phyloP scores from a whole-genome alignment of 1,140 invertebrate species.

The Micrasema longulum region DNA sequence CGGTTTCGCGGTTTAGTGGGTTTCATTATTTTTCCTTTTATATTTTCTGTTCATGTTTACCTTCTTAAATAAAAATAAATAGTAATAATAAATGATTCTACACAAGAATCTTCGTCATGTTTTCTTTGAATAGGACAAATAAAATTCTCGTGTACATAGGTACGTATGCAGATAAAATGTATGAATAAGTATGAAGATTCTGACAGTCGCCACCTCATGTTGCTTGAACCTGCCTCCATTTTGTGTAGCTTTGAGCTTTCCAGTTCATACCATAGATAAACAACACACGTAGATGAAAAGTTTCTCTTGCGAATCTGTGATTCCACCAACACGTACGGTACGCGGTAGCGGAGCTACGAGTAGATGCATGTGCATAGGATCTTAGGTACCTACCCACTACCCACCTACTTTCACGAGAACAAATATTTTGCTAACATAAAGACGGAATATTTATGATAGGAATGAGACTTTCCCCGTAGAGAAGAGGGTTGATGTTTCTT shows the following conservation, averaged over 20 bases:
- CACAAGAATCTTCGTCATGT: no score
- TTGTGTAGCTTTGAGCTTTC: conserved; percentile 24
- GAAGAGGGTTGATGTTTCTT: no score
- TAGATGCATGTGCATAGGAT: no score
- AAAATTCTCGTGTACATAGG: no score
- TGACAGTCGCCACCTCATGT: conserved; percentile 14
- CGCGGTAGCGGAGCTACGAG: no score
- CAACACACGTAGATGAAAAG: conserved; percentile 36
- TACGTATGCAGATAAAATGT: no score
- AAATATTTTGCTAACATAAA: conserved; percentile 1
- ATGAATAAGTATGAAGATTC: conserved; percentile 22
- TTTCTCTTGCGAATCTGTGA: conserved; percentile 17
- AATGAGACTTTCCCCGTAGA: not conserved
- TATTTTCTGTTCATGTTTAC: no score
- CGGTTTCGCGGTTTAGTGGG: no score
- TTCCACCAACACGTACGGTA: not conserved
- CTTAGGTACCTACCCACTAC: not conserved
- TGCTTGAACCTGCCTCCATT: not conserved
- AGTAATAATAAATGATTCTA: no score
- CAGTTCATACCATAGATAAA: conserved; percentile 27
- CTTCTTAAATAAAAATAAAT: no score
- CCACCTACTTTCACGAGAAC: not conserved
- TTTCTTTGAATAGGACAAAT: no score
- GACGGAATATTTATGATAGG: conserved; percentile 2
- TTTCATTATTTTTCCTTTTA: no score